Evolutionary conservation across 2,113 vertebrate species (phyloP).

Genomic region (Thalassoma bifasciatum): DNA sequence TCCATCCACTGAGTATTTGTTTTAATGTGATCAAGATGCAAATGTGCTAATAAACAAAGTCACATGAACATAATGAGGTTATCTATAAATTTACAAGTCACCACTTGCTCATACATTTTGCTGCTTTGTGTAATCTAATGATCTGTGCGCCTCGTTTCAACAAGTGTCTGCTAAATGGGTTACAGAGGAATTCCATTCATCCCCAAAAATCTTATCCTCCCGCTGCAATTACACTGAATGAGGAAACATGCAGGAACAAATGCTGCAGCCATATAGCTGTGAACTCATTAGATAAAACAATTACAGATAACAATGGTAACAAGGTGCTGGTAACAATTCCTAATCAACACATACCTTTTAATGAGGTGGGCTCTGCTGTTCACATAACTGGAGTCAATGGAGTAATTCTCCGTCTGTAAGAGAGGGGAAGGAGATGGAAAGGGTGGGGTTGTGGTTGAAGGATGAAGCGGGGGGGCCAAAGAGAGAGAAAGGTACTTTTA

Average conservation of each 20-base stretch:
- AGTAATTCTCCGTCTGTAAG: constrained; percentile 98
- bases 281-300: constrained; percentile 78
- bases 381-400: constrained; percentile 98
- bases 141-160: constrained; percentile 49
- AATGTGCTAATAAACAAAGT: constrained; percentile 45
- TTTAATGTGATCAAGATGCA: constrained; percentile 1
- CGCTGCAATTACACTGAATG: constrained; percentile 46
- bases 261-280: constrained; percentile 51
- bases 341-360: constrained; percentile 94
- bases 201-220: constrained; percentile 52
- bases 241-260: constrained; percentile 56
- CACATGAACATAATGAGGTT: constrained; percentile 50
- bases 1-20: constrained; percentile 10
- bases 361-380: constrained; percentile 99
- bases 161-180: constrained; percentile 56
- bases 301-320: constrained; percentile 78
- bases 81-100: constrained; percentile 58
- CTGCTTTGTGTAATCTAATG: constrained; percentile 46
- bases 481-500: constrained; percentile 81
- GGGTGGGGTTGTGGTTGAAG: constrained; percentile 51
- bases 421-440: constrained; percentile 49
- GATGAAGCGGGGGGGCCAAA: constrained; percentile 67
- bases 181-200: constrained; percentile 57
- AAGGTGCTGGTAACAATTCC: constrained; percentile 74
- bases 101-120: constrained; percentile 30